Evolutionary conservation across 2,797 vertebrate species (phyloP).

Genomic region (Schizopygopsis malacanthus): DNA sequence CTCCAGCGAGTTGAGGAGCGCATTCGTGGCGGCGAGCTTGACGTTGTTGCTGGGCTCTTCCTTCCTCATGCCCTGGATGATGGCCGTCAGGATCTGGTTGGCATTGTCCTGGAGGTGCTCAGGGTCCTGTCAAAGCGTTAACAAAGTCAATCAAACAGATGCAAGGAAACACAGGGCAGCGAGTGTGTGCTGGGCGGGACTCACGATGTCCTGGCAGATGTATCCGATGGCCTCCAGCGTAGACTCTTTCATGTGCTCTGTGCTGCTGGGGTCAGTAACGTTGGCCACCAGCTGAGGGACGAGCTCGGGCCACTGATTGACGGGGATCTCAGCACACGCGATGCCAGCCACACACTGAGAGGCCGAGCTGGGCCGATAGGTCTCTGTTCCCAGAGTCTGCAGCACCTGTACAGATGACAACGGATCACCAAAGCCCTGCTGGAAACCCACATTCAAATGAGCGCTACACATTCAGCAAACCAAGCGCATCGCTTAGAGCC

Average conservation of each 20-base stretch:
- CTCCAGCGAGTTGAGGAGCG: constrained; percentile 97
- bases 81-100: constrained; percentile 98
- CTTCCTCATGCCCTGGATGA: constrained; percentile 99
- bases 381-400: constrained; percentile 95
- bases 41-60: constrained; percentile 99
- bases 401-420: constrained; percentile 83
- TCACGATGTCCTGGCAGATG: constrained; percentile 99
- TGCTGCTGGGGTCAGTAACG: constrained; percentile 93
- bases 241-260: constrained; percentile 98
- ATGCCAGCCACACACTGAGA: constrained; percentile 98
- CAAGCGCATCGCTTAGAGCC: too few relatives aligned
- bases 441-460: too few relatives aligned
- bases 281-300: constrained; percentile 95
- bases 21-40: constrained; percentile 95
- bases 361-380: constrained; percentile 95
- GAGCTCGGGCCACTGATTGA: constrained; percentile 96
- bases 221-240: constrained; percentile 99
- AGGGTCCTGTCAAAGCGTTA: constrained; percentile 82
- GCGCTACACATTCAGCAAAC: not conserved
- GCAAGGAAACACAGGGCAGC: not conserved
- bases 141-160: not conserved
- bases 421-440: not conserved
- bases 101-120: constrained; percentile 98
- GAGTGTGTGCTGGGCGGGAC: constrained; percentile 58
- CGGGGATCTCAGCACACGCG: constrained; percentile 96